A percentile compares a stretch with the other conserved stretches of the same genome.
Conservation (phyloP, 2,888 invertebrate species). For the Pristionchus fissidentatus region DNA sequence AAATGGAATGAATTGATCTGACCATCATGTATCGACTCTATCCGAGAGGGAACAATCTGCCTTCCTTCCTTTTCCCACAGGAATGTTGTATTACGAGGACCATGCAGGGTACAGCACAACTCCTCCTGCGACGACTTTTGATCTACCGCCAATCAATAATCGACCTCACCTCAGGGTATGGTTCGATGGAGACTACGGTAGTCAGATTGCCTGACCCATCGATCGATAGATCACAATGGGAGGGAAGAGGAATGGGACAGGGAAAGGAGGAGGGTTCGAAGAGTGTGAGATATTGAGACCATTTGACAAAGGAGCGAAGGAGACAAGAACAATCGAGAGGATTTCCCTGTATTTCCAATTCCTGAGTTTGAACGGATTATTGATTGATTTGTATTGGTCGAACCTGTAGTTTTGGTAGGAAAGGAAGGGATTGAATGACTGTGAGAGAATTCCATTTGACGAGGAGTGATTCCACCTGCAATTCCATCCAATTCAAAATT, state of each 20-base stretch:
- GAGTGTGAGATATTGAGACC: constrained; percentile 28
- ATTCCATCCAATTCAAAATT: not conserved
- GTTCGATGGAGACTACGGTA: not conserved
- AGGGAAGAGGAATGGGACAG: constrained; percentile 1
- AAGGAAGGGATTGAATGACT: not conserved
- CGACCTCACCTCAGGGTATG: not conserved
- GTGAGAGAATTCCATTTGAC: not conserved
- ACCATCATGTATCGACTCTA: not conserved
- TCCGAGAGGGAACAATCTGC: not conserved
- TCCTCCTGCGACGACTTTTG: not conserved
- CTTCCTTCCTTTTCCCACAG: not conserved
- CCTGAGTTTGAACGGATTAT: constrained; percentile 2
- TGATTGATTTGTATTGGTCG: not conserved
- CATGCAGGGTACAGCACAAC: constrained; percentile 7
- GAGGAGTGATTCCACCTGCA: constrained; percentile 21
- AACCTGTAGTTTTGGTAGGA: not conserved
- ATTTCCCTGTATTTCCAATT: not conserved
- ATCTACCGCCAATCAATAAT: not conserved
- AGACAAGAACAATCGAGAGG: not conserved
- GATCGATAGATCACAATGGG: not conserved
- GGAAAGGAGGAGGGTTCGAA: constrained; percentile 23
- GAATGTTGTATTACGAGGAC: not conserved
- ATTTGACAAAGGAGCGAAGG: constrained; percentile 14
- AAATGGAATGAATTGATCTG: not conserved
- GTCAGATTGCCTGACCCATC: not conserved